phyloP scores from a whole-genome alignment of 2,113 vertebrate species.

The Vombatus ursinus region DNA sequence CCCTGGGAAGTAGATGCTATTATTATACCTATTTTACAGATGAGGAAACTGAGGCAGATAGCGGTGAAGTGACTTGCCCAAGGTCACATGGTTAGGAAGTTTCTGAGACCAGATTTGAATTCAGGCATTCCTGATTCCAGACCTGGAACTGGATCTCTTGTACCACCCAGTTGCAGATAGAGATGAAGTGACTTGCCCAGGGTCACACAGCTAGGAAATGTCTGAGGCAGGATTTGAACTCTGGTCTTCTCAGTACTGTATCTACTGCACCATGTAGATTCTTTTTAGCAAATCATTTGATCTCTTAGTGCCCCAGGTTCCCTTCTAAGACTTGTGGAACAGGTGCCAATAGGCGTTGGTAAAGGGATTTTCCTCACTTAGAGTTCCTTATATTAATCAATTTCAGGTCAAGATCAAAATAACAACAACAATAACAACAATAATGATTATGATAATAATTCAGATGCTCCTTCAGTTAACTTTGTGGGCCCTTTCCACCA shows the following conservation, averaged over 20 bases:
- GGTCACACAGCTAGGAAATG: not conserved
- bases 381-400: not conserved
- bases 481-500: not conserved
- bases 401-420: not conserved
- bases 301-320: not conserved
- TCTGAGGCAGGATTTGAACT: not conserved
- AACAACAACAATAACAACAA: not conserved
- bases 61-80: not conserved
- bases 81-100: not conserved
- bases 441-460: not conserved
- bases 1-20: not conserved
- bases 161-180: not conserved
- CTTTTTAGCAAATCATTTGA: not conserved
- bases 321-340: not conserved
- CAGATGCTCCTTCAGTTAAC: not conserved
- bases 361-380: not conserved
- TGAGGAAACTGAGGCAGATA: not conserved
- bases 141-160: not conserved
- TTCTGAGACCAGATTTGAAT: not conserved
- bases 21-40: not conserved
- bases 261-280: not conserved
- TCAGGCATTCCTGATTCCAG: not conserved
- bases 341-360: not conserved
- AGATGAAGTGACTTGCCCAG: not conserved
- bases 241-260: not conserved